Conservation (phyloP, 2,797 vertebrate genomes). For the Psittacula echo region DNA sequence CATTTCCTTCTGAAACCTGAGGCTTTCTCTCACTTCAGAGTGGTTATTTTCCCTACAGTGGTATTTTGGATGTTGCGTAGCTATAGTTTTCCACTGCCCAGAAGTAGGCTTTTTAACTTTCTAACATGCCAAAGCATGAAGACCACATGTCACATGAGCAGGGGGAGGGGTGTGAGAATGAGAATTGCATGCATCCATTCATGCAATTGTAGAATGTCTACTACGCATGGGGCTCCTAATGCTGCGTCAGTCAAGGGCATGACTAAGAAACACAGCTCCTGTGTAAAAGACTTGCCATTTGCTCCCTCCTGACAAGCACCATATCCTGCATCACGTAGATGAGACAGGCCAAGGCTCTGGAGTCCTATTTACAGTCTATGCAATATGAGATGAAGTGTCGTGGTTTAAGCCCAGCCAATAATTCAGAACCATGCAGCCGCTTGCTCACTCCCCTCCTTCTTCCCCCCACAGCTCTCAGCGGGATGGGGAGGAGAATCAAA, state of each 20-base stretch:
- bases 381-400: not conserved
- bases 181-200: not conserved
- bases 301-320: not conserved
- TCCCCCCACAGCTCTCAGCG: not conserved
- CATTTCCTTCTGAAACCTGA: not conserved
- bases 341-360: not conserved
- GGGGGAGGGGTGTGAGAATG: accelerated
- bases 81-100: not conserved
- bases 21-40: not conserved
- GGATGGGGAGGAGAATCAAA: not conserved
- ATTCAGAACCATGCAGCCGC: not conserved
- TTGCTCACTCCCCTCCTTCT: not conserved
- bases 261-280: not conserved
- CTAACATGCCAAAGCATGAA: not conserved
- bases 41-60: not conserved
- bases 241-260: not conserved
- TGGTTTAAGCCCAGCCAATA: not conserved
- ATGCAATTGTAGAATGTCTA: not conserved
- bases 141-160: not conserved
- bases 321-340: not conserved
- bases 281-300: not conserved
- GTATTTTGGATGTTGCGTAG: not conserved
- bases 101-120: not conserved
- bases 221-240: not conserved
- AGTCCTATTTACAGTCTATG: not conserved